phyloP scores from a whole-genome alignment of 2,888 invertebrate genomes.

The Lasioglossum calceatum region DNA sequence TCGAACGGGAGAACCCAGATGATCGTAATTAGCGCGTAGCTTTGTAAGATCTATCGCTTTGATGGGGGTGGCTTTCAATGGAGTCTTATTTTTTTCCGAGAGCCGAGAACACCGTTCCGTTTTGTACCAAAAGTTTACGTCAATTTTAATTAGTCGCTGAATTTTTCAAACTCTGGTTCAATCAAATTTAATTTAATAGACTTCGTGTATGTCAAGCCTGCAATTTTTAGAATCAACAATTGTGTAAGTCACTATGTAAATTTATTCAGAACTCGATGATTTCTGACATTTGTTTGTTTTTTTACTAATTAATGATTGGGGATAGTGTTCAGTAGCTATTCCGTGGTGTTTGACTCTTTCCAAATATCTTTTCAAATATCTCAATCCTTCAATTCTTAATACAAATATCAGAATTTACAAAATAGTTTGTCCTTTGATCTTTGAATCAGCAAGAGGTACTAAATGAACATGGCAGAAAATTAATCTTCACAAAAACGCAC shows the following conservation, averaged over 20 bases:
- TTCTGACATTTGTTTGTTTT: not conserved
- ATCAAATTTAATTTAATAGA: not conserved
- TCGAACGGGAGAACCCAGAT: conserved; percentile 53
- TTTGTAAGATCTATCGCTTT: conserved; percentile 55
- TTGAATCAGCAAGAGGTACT: not conserved
- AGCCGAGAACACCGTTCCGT: not conserved
- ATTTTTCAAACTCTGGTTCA: not conserved
- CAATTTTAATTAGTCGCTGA: not conserved
- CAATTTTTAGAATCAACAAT: not conserved
- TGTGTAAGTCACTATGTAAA: not conserved
- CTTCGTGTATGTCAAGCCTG: not conserved
- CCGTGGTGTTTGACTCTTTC: not conserved
- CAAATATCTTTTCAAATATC: too few relatives aligned
- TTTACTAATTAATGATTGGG: not conserved
- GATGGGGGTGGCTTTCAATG: conserved; percentile 21
- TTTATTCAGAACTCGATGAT: not conserved
- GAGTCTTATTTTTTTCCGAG: not conserved
- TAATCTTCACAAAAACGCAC: not conserved
- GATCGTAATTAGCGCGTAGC: conserved; percentile 58
- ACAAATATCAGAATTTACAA: not conserved
- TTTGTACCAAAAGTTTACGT: not conserved
- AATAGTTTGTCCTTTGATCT: not conserved
- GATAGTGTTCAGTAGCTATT: too few relatives aligned
- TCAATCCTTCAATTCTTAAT: too few relatives aligned
- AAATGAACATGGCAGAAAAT: not conserved